Base-by-base conservation (phyloP, 1,140 invertebrate genomes). In the Papilio polyxenes region DNA sequence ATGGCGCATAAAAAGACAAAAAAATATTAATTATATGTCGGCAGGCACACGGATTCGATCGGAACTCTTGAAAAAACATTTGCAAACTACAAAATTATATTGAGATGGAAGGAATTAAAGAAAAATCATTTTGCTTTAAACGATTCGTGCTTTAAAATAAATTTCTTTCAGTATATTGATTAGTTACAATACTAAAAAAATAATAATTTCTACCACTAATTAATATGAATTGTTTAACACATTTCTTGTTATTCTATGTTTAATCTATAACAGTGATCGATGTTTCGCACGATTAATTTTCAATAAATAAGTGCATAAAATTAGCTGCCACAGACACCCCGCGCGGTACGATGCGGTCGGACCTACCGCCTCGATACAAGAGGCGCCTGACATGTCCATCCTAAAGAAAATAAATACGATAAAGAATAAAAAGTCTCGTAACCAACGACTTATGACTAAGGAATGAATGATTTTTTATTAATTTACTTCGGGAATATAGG, bases 201-300 rank as follows among this genome's bases (percentile, higher is more conserved):
- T 44, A 44, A 6, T 44, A 44, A 44, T 44, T 59, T 20, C 6
- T 5, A 59, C 15, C 13, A 56, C 11, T 23, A 23, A 65, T 65
- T 31, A 15, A 7, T 62, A 9, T 62, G 10, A 59, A 62, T 20
- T 65, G 23, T 23, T 69, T 69, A 8, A 72, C 11, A 72, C 0
- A 72, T 72, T 72, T 72, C 65, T 15, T 37, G 20, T 65, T 0
- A 11, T 65, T 65, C 49, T 80, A 83, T 85, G 72, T 84, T 84
- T 82, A 83, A 86, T 80, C 84, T 83, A 84, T 82, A 82, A 83
- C 56, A 75, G 69, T 89, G 82, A 90, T 89, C 65, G 31, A 72
- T 72, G 65, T 72, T 92, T 91, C 87, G 89, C 89, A 88, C 88
- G 86, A 87, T 91, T 92, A 91, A 90, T 90, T 89, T 91, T 89